Percentiles rank a stretch among this genome's conserved stretches.
These are phyloP conservation scores for Caenorhabditis auriculariae DNA, from an alignment of 2,888 invertebrate genomes.

Conservation along the genomic window DNA sequence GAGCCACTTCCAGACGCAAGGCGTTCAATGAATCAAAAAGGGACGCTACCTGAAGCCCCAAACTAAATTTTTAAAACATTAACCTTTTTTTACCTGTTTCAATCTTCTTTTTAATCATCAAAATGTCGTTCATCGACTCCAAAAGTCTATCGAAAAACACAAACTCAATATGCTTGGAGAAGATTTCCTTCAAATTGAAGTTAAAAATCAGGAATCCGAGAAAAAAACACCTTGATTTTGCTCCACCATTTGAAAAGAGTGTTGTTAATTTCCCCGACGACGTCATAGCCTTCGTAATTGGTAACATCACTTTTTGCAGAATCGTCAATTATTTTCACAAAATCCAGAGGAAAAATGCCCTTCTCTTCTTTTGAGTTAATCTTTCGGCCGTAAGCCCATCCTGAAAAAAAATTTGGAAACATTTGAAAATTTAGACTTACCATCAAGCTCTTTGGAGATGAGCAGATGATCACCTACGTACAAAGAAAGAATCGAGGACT, in stretches of 20 bases:
- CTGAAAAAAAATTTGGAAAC: not conserved
- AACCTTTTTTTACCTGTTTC: constrained; percentile 13
- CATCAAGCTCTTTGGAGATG: constrained; percentile 12
- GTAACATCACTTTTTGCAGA: constrained; percentile 18
- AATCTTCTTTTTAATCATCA: constrained; percentile 21
- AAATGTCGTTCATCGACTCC: constrained; percentile 21
- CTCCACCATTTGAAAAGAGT: constrained; percentile 24
- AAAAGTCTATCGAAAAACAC: constrained; percentile 16
- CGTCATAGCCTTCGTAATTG: constrained; percentile 21
- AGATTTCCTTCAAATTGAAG: constrained; percentile 7
- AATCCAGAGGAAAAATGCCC: constrained; percentile 14
- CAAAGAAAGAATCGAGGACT: constrained; percentile 5
- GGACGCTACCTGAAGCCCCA: constrained; percentile 31
- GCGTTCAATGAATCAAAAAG: constrained; percentile 34
- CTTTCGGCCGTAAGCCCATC: constrained; percentile 23
- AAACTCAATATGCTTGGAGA: constrained; percentile 4
- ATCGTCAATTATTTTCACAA: constrained; percentile 17
- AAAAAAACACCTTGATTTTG: constrained; percentile 12
- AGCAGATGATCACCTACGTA: constrained; percentile 24
- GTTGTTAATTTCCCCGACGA: constrained; percentile 20
- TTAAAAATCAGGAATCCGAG: no score
- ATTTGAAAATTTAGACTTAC: not conserved
- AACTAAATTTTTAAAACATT: not conserved
- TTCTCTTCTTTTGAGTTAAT: constrained; percentile 15
- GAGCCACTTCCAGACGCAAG: constrained; percentile 24